These are phyloP conservation scores for Cygnus buccinator DNA, from an alignment of 2,113 vertebrate genomes.

Conservation along the genomic window DNA sequence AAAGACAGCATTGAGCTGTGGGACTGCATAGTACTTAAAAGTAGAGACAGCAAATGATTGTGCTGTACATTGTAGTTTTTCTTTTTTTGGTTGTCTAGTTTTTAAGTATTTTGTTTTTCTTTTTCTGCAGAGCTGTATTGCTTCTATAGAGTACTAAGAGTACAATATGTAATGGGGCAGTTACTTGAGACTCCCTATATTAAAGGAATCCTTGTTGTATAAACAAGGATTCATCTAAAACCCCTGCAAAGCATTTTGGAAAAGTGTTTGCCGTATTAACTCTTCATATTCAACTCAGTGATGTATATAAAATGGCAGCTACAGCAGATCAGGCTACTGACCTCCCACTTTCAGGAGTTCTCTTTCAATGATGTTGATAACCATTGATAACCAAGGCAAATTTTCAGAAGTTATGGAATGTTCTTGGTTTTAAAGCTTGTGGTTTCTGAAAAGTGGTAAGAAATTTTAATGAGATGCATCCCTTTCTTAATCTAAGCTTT, in stretches of 20 bases:
- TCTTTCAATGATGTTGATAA: neutral
- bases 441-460: neutral
- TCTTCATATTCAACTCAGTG: neutral
- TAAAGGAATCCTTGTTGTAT: constrained; percentile 54
- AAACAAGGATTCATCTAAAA: constrained; percentile 32
- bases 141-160: neutral
- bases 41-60: too few relatives aligned
- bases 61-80: too few relatives aligned
- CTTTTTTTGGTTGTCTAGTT: neutral
- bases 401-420: fast-evolving
- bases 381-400: fast-evolving
- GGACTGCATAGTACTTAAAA: neutral
- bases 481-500: neutral
- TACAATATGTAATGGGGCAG: neutral
- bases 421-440: neutral
- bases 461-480: neutral
- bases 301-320: neutral
- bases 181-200: neutral
- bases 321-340: neutral
- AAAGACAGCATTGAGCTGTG: neutral
- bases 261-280: neutral
- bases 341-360: neutral
- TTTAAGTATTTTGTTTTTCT: neutral
- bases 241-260: neutral
- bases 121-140: neutral